Evolutionary conservation across 2,797 vertebrate species (phyloP), one percentile per base, ranked within the genome.

Genomic region (Alfaro cultratus): DNA sequence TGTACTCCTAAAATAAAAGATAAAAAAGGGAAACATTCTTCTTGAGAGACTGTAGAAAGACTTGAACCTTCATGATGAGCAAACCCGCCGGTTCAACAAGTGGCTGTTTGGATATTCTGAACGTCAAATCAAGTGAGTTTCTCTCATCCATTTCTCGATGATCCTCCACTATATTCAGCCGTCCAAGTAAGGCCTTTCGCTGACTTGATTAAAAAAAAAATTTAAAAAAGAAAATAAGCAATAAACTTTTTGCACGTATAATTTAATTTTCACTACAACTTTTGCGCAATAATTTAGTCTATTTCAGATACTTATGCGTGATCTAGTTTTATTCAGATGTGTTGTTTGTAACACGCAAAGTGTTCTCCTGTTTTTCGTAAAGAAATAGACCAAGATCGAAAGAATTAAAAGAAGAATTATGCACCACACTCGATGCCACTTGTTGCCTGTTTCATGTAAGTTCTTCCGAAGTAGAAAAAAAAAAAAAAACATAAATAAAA

Each of bases 81-180:
- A 99, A 99, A 95, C 97, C 98, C 57, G 96, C 97, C 15, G 97
- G 97, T 95, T 99, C 98, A 98, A 99, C 98, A 99, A 98, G 98
- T 99, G 98, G 97, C 95, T 96, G 95, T 95, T 93, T 96, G 94
- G 96, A 96, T 95, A 96, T 96, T 93, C 94, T 96, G 86, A 96
- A 94, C 76, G 96, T 96, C 90, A 96, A 96, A 94, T 96, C 96
- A 89, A 96, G 96, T 96, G 94, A 96, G 96, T 96, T 90, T 79
- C 67, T 57, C 78, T 80, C 85, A 74, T 71, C 34, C 67, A 43
- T 72, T 51, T 29, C 4, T 76, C 53, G 34, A 57, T 16, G 73
- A 73, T 15, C 21, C 41, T 60, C 55, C 4, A 46, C 26, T 77
- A 67, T 29, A 75, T 64, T 8, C 16, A 47, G 43, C 16, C 3